Evolutionary conservation across 2,797 vertebrate genomes (phyloP), one percentile per base, ranked within the genome.

Genomic region (Sphenopsis melanotis): DNA sequence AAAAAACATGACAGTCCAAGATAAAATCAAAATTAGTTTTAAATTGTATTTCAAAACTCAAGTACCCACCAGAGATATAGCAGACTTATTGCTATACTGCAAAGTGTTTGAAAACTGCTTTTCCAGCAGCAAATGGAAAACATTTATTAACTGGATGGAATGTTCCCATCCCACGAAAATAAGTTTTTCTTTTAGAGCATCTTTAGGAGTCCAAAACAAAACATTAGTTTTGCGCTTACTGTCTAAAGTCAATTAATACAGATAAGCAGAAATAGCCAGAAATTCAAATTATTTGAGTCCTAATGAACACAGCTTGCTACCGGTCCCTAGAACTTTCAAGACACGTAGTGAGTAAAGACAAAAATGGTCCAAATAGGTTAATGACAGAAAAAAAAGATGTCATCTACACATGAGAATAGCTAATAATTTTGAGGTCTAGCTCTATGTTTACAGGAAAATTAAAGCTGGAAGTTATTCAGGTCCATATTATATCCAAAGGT

Each of bases 71-170:
- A 55, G 59, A 94, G 76, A 80, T 44, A 75, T 3, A 64, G 65
- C 0, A 59, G 56, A 65, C 52, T 72, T 82, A 56, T 44, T 57
- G 60, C 50, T 82, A 57, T 13, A 65, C 32, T 64, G 47, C 68
- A 69, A 74, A 80, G 80, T 44, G 30, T 59, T 87, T 76, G 59
- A 72, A 47, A 96, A 87, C 44, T 59, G 53, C 29, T 90, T 91
- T 87, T 63, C 53, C 1, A 2, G 37, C 27, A 92, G 59, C 39
- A 84, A 78, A 42, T 42, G 42, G 42, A 42, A 42, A 42, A 47
- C 20, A 63, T 69, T 85, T 88, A 86, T 64, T 71, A 91, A 76
- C 50, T 63, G 63, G 12, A 87, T 29, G 19, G 15, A 88, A 84
- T 46, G 60, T 30, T 78, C 41, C 44, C 37, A 69, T 44, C 10